Evolutionary conservation across 2,797 vertebrate species (phyloP).

Genomic region (Varecia variegata): DNA sequence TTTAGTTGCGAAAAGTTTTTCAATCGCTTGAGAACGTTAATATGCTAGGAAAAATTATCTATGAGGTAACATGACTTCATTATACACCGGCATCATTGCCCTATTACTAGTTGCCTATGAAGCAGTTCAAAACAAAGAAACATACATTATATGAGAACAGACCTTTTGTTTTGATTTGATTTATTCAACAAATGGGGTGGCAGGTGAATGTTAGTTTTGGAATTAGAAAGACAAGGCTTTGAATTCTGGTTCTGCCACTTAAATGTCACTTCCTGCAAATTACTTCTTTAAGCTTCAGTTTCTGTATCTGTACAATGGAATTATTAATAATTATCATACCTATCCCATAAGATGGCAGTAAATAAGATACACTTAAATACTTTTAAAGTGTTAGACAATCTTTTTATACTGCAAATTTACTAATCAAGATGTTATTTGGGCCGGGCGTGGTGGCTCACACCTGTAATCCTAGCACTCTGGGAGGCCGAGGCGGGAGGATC

Average conservation of each 20-base stretch:
- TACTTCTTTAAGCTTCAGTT: not conserved
- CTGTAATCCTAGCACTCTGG: too few species aligned
- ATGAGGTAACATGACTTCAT: not conserved
- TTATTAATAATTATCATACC: not conserved
- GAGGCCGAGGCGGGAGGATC: too few species aligned
- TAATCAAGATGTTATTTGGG: not conserved
- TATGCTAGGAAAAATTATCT: not conserved
- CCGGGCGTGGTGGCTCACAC: too few species aligned
- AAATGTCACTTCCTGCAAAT: not conserved
- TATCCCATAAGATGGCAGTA: not conserved
- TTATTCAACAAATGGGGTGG: not conserved
- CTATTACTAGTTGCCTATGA: not conserved
- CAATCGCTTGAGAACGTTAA: not conserved
- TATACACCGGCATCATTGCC: not conserved
- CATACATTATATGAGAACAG: not conserved
- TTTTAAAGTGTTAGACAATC: not conserved
- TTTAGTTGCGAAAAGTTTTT: slow-evolving; percentile 1
- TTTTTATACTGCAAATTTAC: not conserved
- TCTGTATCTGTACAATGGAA: not conserved
- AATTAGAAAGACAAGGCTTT: not conserved
- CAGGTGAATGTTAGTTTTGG: not conserved
- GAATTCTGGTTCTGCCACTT: not conserved
- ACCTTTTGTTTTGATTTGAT: slow-evolving; percentile 3
- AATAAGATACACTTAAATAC: not conserved
- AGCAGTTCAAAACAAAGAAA: not conserved